Percentiles rank a stretch among this genome's conserved stretches.
These are phyloP conservation scores for Crotalus tigris DNA, from an alignment of 2,113 vertebrate species.

Conservation along the genomic window DNA sequence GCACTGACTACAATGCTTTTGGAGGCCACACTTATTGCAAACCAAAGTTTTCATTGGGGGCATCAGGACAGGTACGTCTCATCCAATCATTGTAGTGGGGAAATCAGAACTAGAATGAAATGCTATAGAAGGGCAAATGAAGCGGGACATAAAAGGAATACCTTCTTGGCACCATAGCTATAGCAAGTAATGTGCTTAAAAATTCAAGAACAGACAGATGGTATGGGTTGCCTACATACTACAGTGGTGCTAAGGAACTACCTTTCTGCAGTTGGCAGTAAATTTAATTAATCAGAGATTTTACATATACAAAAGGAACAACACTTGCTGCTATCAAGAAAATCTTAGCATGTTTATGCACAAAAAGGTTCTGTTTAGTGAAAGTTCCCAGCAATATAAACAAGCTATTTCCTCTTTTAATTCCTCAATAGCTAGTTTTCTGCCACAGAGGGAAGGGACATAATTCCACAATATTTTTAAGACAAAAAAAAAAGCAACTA, in stretches of 20 bases:
- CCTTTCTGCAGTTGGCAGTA: not conserved
- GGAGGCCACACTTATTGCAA: not conserved
- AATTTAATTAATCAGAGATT: not conserved
- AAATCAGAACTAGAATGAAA: not conserved
- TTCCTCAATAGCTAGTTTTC: not conserved
- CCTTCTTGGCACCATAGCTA: not conserved
- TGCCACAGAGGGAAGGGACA: not conserved
- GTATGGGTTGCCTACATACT: not conserved
- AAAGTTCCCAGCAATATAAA: not conserved
- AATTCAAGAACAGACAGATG: not conserved
- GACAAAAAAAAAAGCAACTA: not conserved
- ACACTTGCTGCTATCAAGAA: not conserved
- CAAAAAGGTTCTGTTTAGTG: not conserved
- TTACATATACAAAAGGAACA: not conserved
- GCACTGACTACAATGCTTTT: not conserved
- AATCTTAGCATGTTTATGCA: not conserved
- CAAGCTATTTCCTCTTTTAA: not conserved
- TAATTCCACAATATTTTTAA: not conserved
- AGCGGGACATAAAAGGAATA: not conserved
- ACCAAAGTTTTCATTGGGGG: not conserved
- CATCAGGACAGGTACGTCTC: not conserved
- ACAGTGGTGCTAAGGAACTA: not conserved
- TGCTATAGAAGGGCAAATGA: constrained; percentile 10
- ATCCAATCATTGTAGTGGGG: too few species aligned
- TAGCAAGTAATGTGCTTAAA: not conserved